Conservation (phyloP, 2,888 invertebrate genomes). For the Athetis lepigone region DNA sequence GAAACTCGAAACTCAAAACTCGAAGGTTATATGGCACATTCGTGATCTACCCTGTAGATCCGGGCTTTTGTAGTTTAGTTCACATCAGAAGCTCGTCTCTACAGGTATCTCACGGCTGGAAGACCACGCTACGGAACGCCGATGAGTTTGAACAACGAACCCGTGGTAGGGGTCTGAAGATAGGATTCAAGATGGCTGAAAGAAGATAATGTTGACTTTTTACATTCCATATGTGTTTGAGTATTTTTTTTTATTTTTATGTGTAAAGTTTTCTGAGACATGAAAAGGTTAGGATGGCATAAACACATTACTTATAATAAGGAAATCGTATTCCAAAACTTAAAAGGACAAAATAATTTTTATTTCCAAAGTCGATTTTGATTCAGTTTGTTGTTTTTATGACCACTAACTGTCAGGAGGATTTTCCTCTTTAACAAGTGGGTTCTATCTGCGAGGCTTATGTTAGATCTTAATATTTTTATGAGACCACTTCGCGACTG, state of each 20-base stretch:
- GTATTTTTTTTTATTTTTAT: conserved; percentile 3
- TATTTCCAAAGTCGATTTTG: no score
- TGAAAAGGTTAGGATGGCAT: not conserved
- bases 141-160: conserved; percentile 56
- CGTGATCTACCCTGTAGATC: conserved; percentile 99
- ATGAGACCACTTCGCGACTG: no score
- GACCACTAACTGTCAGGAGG: no score
- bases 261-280: not conserved
- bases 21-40: conserved; percentile 93
- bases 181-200: not conserved
- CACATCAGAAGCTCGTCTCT: conserved; percentile 99
- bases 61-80: conserved; percentile 99
- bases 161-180: conserved; percentile 37
- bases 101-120: conserved; percentile 99
- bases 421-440: no score
- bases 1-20: conserved; percentile 60
- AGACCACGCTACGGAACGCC: conserved; percentile 93
- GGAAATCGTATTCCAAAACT: no score
- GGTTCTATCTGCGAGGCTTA: no score
- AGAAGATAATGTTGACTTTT: conserved; percentile 4
- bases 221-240: not conserved
- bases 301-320: not conserved
- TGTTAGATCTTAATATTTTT: no score
- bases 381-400: no score
- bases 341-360: no score